These are phyloP conservation scores for Lycopodina hypogea DNA, from an alignment of 37 sponge, comb jelly and placozoan species.

Conservation along the genomic window DNA sequence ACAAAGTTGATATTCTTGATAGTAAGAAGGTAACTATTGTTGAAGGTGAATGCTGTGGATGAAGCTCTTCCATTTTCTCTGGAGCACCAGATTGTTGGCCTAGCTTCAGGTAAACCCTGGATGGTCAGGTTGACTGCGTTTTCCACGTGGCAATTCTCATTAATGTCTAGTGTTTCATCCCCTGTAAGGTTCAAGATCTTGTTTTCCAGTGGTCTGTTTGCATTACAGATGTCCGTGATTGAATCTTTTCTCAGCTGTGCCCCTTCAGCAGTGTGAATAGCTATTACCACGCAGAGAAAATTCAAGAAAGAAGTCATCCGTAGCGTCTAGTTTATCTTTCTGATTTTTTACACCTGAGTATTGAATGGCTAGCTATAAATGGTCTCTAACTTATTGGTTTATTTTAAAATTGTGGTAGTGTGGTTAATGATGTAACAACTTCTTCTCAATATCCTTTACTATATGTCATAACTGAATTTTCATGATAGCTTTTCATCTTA, in stretches of 20 bases:
- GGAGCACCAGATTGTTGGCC: not conserved
- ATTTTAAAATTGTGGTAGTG: too few species aligned
- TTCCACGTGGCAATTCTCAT: not conserved
- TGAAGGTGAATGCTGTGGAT: conserved; percentile 21
- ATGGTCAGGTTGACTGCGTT: not conserved
- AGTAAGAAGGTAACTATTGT: conserved; percentile 8
- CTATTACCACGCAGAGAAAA: too few species aligned
- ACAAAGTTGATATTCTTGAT: conserved; percentile 8
- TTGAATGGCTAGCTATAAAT: too few species aligned
- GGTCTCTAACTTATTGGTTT: too few species aligned
- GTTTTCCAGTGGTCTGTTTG: not conserved
- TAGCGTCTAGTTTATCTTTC: too few species aligned
- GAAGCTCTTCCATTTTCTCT: not conserved
- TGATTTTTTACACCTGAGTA: too few species aligned
- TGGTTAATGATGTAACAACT: too few species aligned
- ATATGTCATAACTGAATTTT: too few species aligned
- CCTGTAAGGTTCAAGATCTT: not conserved
- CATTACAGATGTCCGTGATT: not conserved
- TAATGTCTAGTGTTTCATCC: not conserved
- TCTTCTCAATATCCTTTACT: too few species aligned
- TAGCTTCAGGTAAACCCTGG: not conserved
- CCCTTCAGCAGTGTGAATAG: not conserved
- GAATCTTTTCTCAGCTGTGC: too few species aligned
- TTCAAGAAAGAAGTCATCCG: too few species aligned
- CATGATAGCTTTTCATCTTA: too few species aligned